Evolutionary conservation across 2,888 invertebrate species (phyloP), one percentile per base, ranked within the genome.

Genomic region (Caenorhabditis sp.): DNA sequence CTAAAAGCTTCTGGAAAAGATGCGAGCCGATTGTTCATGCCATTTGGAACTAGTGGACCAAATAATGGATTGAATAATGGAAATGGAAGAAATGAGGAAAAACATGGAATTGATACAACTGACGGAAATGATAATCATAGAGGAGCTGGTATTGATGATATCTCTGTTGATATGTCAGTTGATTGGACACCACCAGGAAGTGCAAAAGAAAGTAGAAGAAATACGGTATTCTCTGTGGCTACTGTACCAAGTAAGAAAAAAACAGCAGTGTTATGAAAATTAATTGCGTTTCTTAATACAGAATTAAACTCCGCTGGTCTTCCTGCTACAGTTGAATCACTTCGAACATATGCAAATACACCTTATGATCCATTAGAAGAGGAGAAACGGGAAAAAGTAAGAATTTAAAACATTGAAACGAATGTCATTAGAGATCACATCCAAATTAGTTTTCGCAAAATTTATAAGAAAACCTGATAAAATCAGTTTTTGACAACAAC

Each of bases 141-240:
- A 21, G 70, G 71, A 59, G 77, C 70, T 25, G 80, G 80, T 49
- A 80, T 76, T 38, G 83, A 83, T 66, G 81, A 76, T 54, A 76
- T 81, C 17, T 83, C 83, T 0, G 70, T 82, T 52, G 83, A 81
- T 73, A 72, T 81, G 60, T 83, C 83, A 12, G 78, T 85, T 38
- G 85, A 85, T 62, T 84, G 83, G 83, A 82, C 81, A 5, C 85
- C 85, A 14, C 84, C 84, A n/a, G 71, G 63, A 10, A 81, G 80
- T 20, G 67, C 63, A 38, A 71, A 63, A 43, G 59, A 63, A 21
- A 83, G 83, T 25, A 60, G 85, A 23, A 70, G 85, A 20, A 84
- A 83, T 62, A 85, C 85, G 10, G 68, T 84, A 7, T 83, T 85
- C 70, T 69, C 72, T 1, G 63, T 82, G 23, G 68, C 67, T n/a